Evolutionary conservation across 2,113 vertebrate species (phyloP).

Genomic region (Motacilla alba): DNA sequence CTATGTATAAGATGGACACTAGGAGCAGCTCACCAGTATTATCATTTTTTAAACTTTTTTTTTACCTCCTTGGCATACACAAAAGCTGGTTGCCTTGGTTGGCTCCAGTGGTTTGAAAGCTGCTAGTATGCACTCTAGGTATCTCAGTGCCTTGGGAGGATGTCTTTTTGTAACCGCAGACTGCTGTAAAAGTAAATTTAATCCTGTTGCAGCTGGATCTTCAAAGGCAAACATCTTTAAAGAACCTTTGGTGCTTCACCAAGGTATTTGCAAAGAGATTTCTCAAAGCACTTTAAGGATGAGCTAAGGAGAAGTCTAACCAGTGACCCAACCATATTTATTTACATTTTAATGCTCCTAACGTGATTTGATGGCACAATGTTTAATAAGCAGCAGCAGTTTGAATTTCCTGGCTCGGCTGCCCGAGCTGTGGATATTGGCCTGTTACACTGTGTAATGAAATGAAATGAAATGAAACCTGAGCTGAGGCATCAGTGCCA

Average conservation of each 20-base stretch:
- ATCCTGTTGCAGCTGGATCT: neutral
- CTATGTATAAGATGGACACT: fast-evolving
- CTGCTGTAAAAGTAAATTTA: neutral
- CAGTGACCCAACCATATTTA: neutral
- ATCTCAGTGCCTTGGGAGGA: neutral
- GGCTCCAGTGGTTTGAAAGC: neutral
- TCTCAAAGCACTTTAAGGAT: neutral
- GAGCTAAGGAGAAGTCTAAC: neutral
- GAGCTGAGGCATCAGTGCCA: neutral
- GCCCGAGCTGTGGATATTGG: neutral
- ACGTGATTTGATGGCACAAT: neutral
- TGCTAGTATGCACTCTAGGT: neutral
- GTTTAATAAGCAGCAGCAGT: slow-evolving; percentile 1
- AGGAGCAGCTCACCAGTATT: neutral
- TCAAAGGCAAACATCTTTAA: neutral
- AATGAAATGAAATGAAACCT: neutral
- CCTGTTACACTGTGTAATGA: neutral
- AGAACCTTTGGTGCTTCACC: neutral
- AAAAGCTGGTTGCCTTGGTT: neutral
- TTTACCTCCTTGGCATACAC: fast-evolving
- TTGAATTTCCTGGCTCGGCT: neutral
- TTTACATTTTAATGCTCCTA: slow-evolving; percentile 16
- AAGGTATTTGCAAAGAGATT: neutral
- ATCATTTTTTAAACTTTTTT: fast-evolving
- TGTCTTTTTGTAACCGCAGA: neutral